Percentiles rank a stretch among this genome's conserved stretches.
Evolutionary conservation across 2,113 vertebrate genomes (phyloP).

Genomic region (Enhydra lutris): DNA sequence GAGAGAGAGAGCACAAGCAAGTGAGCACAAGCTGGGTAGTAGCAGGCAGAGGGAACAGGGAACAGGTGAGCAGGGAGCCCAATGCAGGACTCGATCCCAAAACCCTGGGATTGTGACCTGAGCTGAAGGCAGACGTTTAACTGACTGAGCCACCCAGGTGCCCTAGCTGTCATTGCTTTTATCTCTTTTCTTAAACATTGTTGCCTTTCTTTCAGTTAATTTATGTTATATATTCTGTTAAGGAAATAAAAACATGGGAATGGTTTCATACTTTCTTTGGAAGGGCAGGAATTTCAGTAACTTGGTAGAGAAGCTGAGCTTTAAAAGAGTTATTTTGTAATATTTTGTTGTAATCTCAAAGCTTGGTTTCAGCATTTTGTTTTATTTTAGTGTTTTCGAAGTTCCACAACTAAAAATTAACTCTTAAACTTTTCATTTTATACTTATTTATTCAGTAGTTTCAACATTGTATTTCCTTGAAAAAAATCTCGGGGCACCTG

Average conservation of each 20-base stretch:
- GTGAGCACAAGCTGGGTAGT: not conserved
- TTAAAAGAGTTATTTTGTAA: not conserved
- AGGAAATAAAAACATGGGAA: conserved; percentile 33
- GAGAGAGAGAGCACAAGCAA: not conserved
- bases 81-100: not conserved
- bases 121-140: no score
- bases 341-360: not conserved
- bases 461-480: not conserved
- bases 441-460: not conserved
- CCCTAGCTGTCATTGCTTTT: not conserved
- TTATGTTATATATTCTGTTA: not conserved
- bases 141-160: not conserved
- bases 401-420: conserved; percentile 3
- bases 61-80: not conserved
- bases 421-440: not conserved
- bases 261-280: not conserved
- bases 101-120: no score
- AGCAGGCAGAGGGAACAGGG: not conserved
- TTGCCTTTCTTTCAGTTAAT: not conserved
- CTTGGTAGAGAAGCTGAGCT: not conserved
- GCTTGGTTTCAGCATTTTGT: conserved; percentile 13
- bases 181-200: not conserved
- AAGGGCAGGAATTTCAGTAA: conserved; percentile 13
- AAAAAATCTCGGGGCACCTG: not conserved
- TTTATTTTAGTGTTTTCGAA: conserved; percentile 14